phyloP scores from a whole-genome alignment of 2,797 vertebrate species.

The Hirundo rustica region DNA sequence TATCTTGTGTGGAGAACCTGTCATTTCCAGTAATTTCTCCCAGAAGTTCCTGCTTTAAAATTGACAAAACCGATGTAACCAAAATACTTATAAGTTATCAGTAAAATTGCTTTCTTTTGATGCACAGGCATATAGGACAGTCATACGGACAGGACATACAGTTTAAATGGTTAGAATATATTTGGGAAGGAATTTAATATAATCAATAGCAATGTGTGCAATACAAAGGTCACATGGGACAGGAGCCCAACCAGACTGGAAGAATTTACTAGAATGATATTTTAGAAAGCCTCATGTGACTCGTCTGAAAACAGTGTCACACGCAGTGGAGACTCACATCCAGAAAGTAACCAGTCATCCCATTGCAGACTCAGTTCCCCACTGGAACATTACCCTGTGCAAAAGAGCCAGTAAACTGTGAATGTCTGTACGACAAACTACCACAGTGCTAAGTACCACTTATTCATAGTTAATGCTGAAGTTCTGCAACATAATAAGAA shows the following conservation, averaged over 20 bases:
- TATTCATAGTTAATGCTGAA: neutral
- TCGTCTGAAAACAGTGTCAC: neutral
- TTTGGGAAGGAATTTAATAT: neutral
- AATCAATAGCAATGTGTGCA: neutral
- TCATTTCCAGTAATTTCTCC: slow-evolving; percentile 27
- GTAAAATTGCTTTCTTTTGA: neutral
- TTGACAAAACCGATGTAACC: neutral
- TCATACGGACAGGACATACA: neutral
- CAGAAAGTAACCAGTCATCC: neutral
- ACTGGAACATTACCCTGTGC: neutral
- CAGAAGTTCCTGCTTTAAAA: neutral
- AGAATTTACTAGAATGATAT: neutral
- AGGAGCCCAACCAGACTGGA: neutral
- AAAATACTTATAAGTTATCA: neutral
- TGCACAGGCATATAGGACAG: neutral
- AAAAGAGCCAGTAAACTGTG: neutral
- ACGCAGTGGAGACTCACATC: neutral
- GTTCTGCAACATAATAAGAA: slow-evolving; percentile 7
- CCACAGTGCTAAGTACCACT: neutral
- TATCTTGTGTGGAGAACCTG: neutral
- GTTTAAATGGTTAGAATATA: neutral
- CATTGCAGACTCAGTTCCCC: neutral
- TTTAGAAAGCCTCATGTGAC: neutral
- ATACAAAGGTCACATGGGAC: neutral
- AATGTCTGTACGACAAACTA: neutral